Conservation (phyloP, 2,888 invertebrate genomes). For the Eupithecia abbreviata region DNA sequence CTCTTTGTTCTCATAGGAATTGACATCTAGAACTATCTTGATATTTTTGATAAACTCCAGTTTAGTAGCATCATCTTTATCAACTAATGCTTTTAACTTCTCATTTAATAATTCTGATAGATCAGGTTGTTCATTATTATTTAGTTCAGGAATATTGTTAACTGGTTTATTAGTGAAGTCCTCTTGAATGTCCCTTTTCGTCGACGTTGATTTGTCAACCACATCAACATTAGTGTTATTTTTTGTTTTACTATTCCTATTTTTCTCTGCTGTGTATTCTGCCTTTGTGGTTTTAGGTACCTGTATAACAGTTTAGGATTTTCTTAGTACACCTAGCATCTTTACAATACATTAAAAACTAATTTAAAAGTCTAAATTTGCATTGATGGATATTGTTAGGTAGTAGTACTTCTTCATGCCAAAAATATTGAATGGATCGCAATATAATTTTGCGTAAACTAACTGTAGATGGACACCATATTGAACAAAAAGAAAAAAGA, state of each 20-base stretch:
- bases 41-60: neutral
- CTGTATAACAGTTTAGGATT: neutral
- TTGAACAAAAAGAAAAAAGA: neutral
- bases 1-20: conserved; percentile 1
- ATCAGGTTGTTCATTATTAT: neutral
- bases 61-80: neutral
- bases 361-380: neutral
- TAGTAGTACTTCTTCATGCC: no score
- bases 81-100: conserved; percentile 1
- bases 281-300: neutral
- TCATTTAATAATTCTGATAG: neutral
- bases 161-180: neutral
- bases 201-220: neutral
- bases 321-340: neutral
- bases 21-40: neutral
- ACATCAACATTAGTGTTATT: neutral
- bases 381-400: neutral
- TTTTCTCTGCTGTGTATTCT: neutral
- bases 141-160: neutral
- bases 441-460: no score
- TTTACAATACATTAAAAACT: neutral
- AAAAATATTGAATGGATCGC: no score
- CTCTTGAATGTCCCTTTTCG: neutral
- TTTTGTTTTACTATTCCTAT: neutral
- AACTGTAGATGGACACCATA: neutral